Conservation (phyloP, 2,888 invertebrate species). For the Gastracanthus pulcherrimus region DNA sequence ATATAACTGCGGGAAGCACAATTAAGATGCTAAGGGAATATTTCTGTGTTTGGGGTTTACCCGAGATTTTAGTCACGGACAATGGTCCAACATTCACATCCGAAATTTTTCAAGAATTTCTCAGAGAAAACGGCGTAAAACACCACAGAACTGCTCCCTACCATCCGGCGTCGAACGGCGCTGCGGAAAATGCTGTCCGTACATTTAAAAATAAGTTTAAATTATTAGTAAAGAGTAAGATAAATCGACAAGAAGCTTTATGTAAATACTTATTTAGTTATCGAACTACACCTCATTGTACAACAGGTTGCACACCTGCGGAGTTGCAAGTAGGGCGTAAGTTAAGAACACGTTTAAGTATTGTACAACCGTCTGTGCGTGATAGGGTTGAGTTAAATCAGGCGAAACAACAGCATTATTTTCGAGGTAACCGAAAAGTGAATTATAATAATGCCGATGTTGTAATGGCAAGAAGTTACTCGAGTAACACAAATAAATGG, state of each 20-base stretch:
- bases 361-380: too few species aligned
- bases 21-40: slow-evolving; percentile 54
- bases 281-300: slow-evolving; percentile 58
- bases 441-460: too few species aligned
- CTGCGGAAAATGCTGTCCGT: slow-evolving; percentile 57
- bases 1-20: slow-evolving; percentile 54
- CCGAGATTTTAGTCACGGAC: slow-evolving; percentile 57
- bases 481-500: too few species aligned
- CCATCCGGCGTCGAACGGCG: neutral
- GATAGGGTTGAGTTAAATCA: too few species aligned
- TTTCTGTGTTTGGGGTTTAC: slow-evolving; percentile 59
- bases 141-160: too few species aligned
- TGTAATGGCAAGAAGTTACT: too few species aligned
- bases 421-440: too few species aligned
- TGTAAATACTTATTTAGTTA: slow-evolving; percentile 58
- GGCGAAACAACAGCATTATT: too few species aligned
- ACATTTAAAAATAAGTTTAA: slow-evolving; percentile 60
- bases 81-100: slow-evolving; percentile 18
- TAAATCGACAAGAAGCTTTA: slow-evolving; percentile 45
- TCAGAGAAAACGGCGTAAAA: neutral
- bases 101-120: slow-evolving; percentile 24
- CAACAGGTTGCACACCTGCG: slow-evolving; percentile 57
- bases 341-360: too few species aligned
- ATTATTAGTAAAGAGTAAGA: slow-evolving; percentile 21
- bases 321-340: slow-evolving; percentile 51